Evolutionary conservation across 2,797 vertebrate species (phyloP).

Genomic region (Gila robusta): DNA sequence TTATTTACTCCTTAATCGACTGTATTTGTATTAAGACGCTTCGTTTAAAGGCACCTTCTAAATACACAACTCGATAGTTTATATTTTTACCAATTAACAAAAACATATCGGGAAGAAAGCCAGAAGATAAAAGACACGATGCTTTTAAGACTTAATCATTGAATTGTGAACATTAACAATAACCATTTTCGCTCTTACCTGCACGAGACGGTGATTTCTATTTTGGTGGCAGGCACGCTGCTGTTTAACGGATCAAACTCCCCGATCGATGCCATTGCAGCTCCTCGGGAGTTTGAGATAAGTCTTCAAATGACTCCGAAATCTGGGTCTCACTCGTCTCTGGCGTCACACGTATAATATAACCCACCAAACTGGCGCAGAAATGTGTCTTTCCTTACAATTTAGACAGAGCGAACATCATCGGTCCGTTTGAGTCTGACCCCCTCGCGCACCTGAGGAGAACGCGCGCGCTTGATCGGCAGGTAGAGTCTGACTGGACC

Average conservation of each 20-base stretch:
- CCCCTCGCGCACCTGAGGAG: conserved; percentile 45
- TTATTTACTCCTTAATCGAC: not conserved
- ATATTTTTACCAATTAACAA: not conserved
- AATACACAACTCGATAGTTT: not conserved
- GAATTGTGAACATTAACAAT: not conserved
- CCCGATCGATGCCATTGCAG: conserved; percentile 88
- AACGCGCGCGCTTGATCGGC: conserved; percentile 41
- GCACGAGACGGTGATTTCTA: conserved; percentile 93
- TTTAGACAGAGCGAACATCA: not conserved
- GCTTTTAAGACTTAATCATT: not conserved
- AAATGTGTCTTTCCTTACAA: conserved; percentile 27
- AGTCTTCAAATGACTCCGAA: conserved; percentile 23
- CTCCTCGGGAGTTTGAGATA: conserved; percentile 36
- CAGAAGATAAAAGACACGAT: not conserved
- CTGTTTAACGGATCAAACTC: conserved; percentile 86
- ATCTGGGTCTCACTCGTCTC: not conserved
- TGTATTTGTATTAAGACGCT: not conserved
- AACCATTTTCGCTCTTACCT: conserved; percentile 78
- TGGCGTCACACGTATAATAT: conserved; percentile 5
- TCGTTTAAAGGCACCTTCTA: not conserved
- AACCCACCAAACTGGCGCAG: not conserved
- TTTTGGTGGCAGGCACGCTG: conserved; percentile 91
- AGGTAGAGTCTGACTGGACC: conserved; percentile 31
- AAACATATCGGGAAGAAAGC: not conserved
- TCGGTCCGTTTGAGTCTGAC: conserved; percentile 22